Percentiles rank a stretch among this genome's conserved stretches.
These are phyloP conservation scores for Argyresthia albistria DNA, from an alignment of 2,888 invertebrate species.

Conservation along the genomic window DNA sequence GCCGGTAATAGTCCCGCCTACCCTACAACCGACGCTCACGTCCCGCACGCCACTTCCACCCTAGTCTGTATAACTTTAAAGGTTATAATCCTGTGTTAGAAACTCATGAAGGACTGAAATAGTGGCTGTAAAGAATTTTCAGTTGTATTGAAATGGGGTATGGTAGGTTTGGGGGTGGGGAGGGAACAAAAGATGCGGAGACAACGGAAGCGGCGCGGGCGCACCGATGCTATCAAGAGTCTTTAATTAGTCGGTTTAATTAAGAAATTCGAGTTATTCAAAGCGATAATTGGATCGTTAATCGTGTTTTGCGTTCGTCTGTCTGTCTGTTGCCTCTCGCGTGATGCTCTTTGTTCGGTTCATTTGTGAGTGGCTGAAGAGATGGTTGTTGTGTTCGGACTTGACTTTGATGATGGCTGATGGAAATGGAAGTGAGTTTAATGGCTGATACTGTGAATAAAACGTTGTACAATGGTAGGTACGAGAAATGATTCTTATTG, in stretches of 20 bases:
- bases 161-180: slow-evolving; percentile 11
- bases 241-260: slow-evolving; percentile 32
- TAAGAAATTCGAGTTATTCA: slow-evolving; percentile 45
- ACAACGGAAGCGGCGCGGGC: slow-evolving; percentile 37
- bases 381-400: not conserved
- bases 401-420: not conserved
- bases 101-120: not conserved
- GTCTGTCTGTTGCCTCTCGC: not conserved
- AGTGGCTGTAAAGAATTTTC: slow-evolving; percentile 10
- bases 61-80: slow-evolving; percentile 1
- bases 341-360: too few relatives aligned
- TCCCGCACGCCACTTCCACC: not conserved
- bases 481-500: too few relatives aligned
- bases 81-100: not conserved
- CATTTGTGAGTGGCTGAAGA: not conserved
- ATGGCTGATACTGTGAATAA: not conserved
- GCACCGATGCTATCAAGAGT: slow-evolving; percentile 22
- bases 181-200: slow-evolving; percentile 31
- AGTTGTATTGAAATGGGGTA: slow-evolving; percentile 9
- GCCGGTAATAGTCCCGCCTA: slow-evolving; percentile 51
- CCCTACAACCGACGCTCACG: slow-evolving; percentile 23
- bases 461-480: not conserved
- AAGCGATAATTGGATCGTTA: slow-evolving; percentile 58
- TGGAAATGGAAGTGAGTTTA: not conserved
- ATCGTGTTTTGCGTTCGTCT: slow-evolving; percentile 14